Base-by-base conservation (phyloP, 2,113 vertebrate genomes). In the Hemichromis elongatus region DNA sequence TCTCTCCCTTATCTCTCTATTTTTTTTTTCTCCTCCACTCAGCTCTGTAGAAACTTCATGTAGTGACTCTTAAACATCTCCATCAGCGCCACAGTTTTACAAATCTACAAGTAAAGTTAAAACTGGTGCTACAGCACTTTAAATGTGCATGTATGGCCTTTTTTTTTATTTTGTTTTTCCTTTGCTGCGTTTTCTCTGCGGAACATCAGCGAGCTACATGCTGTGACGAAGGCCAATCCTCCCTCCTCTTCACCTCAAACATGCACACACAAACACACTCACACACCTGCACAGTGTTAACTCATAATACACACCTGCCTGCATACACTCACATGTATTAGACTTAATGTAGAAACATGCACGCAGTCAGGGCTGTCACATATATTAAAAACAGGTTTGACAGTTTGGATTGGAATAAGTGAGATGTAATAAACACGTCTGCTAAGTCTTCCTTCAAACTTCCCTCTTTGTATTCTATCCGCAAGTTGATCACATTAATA, bases 61-160 rank as follows among this genome's bases (percentile, higher is more conserved):
- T 94, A 94, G 93, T 88, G 83, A 93, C 88, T 90, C 80, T 93
- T 85, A 94, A 94, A 94, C 90, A 88, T 83, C 70, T 61, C 77
- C 92, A 88, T 92, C 88, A 85, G 66, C 80, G 79, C 68, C 68
- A 47, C 68, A 73, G 66, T 73, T 73, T 73, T 47, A 73, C 26
- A 66, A 0, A 42, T 47, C 68, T 86, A 86, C 84, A 30, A 19
- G 68, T 75, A 75, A 75, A 50, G 45, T 50, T 75, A 75, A 75
- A 30, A 61, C 8, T 78, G 68, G 80, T 89, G 37, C 30, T 87
- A 73, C 33, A 79, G 82, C 55, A 88, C 84, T 80, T 75, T 63
- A 68, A 88, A 81, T 70, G 90, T 91, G 92, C 92, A 92, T 94
- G 90, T 53, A 28, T 91, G 83, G 26, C 68, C 83, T 84, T 83